A percentile compares a stretch with the other conserved stretches of the same genome.
Evolutionary conservation across 2,888 invertebrate genomes (phyloP).

Genomic region (Meandrusa payeni): DNA sequence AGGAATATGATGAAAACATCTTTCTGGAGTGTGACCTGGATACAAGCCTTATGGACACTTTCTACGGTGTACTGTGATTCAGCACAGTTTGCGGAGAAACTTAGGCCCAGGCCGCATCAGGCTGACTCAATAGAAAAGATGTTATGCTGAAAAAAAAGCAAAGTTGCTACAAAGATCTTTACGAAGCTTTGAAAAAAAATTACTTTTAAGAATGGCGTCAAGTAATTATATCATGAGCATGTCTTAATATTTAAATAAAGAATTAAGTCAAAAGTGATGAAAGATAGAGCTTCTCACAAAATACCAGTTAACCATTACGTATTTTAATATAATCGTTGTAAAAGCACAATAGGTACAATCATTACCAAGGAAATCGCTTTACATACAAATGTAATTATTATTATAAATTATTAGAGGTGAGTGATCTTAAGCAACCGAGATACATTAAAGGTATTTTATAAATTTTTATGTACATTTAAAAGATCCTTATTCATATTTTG

Average conservation of each 20-base stretch:
- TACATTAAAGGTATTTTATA: constrained; percentile 47
- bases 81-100: background rate
- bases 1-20: constrained; percentile 71
- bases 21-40: constrained; percentile 74
- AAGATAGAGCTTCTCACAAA: constrained; percentile 18
- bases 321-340: constrained; percentile 42
- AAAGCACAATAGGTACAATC: constrained; percentile 53
- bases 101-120: constrained; percentile 12
- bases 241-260: constrained; percentile 4
- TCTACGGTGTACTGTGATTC: constrained; percentile 70
- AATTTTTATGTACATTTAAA: constrained; percentile 50
- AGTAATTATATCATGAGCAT: constrained; percentile 16
- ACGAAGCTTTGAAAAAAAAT: constrained; percentile 1
- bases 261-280: constrained; percentile 10
- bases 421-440: constrained; percentile 49
- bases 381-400: constrained; percentile 51
- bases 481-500: constrained; percentile 44
- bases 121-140: constrained; percentile 18
- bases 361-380: constrained; percentile 75
- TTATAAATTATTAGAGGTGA: constrained; percentile 49
- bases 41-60: constrained; percentile 68
- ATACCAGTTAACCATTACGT: constrained; percentile 47
- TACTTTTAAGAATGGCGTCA: constrained; percentile 6
- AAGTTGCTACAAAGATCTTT: constrained; percentile 20
- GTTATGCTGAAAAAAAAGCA: constrained; percentile 11